Conservation (phyloP, 2,888 invertebrate genomes). For the Cerceris rybyensis region DNA sequence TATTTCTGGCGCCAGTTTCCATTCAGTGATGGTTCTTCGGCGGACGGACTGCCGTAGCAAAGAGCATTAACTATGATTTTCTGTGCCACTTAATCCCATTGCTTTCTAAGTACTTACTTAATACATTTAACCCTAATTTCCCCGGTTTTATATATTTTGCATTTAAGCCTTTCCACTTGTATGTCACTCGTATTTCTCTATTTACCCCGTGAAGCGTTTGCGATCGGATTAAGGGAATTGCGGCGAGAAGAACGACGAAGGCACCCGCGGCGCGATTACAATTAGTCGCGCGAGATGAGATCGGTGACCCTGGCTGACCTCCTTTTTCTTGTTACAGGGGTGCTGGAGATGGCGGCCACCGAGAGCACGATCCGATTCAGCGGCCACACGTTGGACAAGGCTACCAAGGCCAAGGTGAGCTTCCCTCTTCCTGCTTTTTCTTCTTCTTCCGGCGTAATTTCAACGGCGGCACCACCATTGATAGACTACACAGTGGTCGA, state of each 20-base stretch:
- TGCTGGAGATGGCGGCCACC: conserved; percentile 92
- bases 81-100: too few relatives aligned
- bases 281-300: conserved; percentile 6
- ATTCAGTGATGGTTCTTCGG: too few relatives aligned
- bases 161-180: too few relatives aligned
- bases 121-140: too few relatives aligned
- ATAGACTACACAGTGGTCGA: not conserved
- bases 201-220: not conserved
- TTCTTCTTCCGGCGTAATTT: not conserved
- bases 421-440: conserved; percentile 1
- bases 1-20: too few relatives aligned
- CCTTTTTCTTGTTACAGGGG: conserved; percentile 84
- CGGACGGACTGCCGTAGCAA: too few relatives aligned
- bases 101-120: too few relatives aligned
- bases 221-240: conserved; percentile 14
- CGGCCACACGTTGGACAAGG: conserved; percentile 98
- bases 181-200: too few relatives aligned
- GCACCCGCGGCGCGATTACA: too few relatives aligned
- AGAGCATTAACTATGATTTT: too few relatives aligned
- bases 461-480: not conserved
- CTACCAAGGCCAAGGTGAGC: conserved; percentile 95
- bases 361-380: conserved; percentile 95
- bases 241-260: conserved; percentile 17
- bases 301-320: conserved; percentile 54
- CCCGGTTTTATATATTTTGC: too few relatives aligned